Evolutionary conservation across 2,113 vertebrate species (phyloP), one percentile per base, ranked within the genome.

Genomic region (Salvator merianae): DNA sequence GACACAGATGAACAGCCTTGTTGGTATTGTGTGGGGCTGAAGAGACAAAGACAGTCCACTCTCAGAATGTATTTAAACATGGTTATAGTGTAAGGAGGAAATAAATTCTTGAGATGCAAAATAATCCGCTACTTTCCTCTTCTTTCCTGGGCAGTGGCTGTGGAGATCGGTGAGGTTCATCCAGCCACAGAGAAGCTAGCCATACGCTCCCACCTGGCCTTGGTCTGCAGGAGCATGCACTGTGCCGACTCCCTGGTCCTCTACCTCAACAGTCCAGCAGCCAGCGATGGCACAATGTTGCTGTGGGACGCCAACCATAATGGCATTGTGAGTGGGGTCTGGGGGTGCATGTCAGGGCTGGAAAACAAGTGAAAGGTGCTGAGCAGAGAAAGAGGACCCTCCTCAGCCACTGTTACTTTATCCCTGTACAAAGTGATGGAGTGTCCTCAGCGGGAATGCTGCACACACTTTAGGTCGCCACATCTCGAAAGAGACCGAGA

Each of bases 291-390:
- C 50, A 95, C 96, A 91, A 97, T 97, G 96, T 89, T 97, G 76
- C 93, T 97, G 62, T 97, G 97, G 96, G 96, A 97, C 83, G 90
- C 93, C 88, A 97, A 97, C 88, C 91, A 95, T 69, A 96, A 97
- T 9, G 96, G 97, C 90, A 94, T 97, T 26, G 97, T 97, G 90
- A 95, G 96, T 81, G 47, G 24, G 22, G 43, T 6, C 9, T 26
- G 20, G 24, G 38, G 2, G 59, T 30, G 77, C 13, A n/a, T 16
- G 9, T 28, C 14, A 5, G 36, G 50, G 14, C 4, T 73, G 30
- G 14, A 63, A 62, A 40, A 38, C 0, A 20, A 20, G 38, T 59
- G 9, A 5, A 69, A 13, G 30, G 12, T 16, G 22, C 18, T 12
- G 10, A 9, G 13, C 2, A 12, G 26, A 32, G 7, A 14, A 68